phyloP scores from a whole-genome alignment of 2,113 vertebrate genomes.

The Macaca mulatta region DNA sequence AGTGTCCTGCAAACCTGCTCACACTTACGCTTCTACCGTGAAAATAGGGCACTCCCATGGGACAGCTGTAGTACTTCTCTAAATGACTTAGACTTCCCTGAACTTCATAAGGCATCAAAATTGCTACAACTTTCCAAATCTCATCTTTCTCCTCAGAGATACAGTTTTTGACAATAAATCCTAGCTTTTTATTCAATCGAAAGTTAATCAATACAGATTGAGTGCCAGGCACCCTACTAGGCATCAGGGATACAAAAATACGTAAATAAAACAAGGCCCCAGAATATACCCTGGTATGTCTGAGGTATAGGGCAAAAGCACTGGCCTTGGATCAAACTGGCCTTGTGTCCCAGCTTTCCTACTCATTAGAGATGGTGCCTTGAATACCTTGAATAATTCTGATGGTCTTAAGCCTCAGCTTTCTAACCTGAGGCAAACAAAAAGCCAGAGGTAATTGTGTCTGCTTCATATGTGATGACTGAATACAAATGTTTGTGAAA shows the following conservation, averaged over 20 bases:
- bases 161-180: not conserved
- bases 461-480: not conserved
- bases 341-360: not conserved
- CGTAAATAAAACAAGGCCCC: not conserved
- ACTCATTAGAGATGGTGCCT: not conserved
- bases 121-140: not conserved
- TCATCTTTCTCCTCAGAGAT: conserved; percentile 22
- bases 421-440: not conserved
- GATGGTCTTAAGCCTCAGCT: not conserved
- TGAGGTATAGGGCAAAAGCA: not conserved
- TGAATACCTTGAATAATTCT: not conserved
- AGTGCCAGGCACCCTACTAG: not conserved
- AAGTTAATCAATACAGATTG: not conserved
- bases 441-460: not conserved
- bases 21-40: not conserved
- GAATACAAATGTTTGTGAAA: not conserved
- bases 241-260: not conserved
- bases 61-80: not conserved
- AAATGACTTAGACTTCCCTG: not conserved
- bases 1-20: not conserved
- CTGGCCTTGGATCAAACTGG: not conserved
- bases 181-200: not conserved
- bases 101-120: not conserved
- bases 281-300: not conserved
- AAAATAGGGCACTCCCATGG: not conserved